Evolutionary conservation across 2,888 invertebrate species (phyloP), one percentile per base, ranked within the genome.

Genomic region (Athalia rosae): DNA sequence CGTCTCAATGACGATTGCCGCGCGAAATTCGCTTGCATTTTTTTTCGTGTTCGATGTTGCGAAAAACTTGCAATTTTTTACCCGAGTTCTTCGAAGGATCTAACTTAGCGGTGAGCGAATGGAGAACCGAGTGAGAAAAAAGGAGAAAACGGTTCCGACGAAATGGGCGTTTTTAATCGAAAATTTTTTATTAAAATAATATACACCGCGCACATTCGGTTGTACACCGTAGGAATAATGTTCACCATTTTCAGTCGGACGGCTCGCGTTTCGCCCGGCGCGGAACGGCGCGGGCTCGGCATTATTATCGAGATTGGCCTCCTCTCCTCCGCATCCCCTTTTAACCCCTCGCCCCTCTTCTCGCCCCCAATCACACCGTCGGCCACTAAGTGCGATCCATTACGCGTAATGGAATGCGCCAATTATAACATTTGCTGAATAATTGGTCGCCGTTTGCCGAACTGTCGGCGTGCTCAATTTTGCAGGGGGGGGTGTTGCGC

Each of bases 341-440:
- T 62, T 7, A 4, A 8, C 58, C 56, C 76, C 67, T 45, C 69
- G 41, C 71, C 74, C 76, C 76, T 79, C 45, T 82, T 81, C 82
- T 81, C 83, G 81, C 82, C 79, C 84, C 88, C 88, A 88, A 88
- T 89, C 88, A 87, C 88, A 88, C 87, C 87, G 83, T 82, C 81
- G 85, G 85, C 87, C 85, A 84, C 87, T 88, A 89, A 88, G 88
- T 88, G 88, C 88, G 88, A 88, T 88, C 88, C 88, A 89, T 89
- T 88, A 88, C 85, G 86, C 85, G 86, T 89, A 89, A 88, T 88
- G 88, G 88, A 89, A 88, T 89, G 88, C 88, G 85, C 88, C 88
- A 88, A 89, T 89, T 89, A 89, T 88, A 88, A 88, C 88, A 88
- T 89, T 89, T 89, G 88, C 86, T 88, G 88, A 88, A 89, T 89